A percentile compares a stretch with the other conserved stretches of the same genome.
Evolutionary conservation across 1,140 invertebrate species (phyloP).

Genomic region (Procambarus virginalis): DNA sequence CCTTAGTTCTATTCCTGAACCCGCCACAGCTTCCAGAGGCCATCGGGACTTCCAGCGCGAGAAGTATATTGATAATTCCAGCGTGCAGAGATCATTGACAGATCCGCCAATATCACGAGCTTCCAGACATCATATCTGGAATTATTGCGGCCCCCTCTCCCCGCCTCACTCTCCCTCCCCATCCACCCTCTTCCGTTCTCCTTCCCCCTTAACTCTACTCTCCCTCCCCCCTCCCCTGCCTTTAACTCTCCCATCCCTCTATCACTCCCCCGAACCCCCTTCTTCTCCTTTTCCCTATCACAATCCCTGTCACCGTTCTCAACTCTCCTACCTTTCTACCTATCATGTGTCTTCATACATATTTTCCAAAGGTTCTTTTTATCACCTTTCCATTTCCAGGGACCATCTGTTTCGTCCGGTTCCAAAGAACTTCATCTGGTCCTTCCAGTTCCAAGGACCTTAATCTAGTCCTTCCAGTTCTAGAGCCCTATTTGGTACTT

Average conservation of each 20-base stretch:
- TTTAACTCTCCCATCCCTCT: neutral
- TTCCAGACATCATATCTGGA: conserved; percentile 11
- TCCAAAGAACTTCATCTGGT: too few relatives aligned
- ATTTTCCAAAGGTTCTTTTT: too few relatives aligned
- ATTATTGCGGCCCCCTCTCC: neutral
- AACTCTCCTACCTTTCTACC: neutral
- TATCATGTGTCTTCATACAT: too few relatives aligned
- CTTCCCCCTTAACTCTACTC: neutral
- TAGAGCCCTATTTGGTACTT: too few relatives aligned
- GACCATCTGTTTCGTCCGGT: too few relatives aligned
- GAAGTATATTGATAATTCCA: conserved; percentile 25
- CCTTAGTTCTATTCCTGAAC: too few relatives aligned
- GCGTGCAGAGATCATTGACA: conserved; percentile 2
- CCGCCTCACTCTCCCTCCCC: neutral
- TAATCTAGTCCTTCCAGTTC: too few relatives aligned
- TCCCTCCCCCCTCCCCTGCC: neutral
- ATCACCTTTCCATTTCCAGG: too few relatives aligned
- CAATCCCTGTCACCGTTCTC: neutral
- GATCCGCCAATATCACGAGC: conserved; percentile 27
- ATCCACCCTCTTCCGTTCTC: neutral
- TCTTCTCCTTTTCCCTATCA: neutral
- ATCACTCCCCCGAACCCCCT: neutral
- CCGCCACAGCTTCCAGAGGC: too few relatives aligned
- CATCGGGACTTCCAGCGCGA: neutral
- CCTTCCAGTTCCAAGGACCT: too few relatives aligned